Percentiles rank a stretch among this genome's conserved stretches.
Conservation (phyloP, 2,797 vertebrate species). For the Spinus pinus region DNA sequence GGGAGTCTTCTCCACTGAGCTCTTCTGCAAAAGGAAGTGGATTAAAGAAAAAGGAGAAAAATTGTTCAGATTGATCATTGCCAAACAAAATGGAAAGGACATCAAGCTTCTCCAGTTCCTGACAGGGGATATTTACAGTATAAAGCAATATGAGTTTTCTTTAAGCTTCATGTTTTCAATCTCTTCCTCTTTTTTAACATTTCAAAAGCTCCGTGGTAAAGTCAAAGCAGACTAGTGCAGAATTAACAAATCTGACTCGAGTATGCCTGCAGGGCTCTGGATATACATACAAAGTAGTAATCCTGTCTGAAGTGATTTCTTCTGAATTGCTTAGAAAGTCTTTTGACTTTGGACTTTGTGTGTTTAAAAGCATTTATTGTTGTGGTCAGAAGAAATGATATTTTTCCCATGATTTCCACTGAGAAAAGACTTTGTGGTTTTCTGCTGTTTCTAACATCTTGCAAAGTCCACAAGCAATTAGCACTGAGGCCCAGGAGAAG, state of each 20-base stretch:
- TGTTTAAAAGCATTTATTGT: slow-evolving; percentile 57
- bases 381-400: slow-evolving; percentile 33
- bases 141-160: not conserved
- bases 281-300: slow-evolving; percentile 42
- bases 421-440: slow-evolving; percentile 40
- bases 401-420: slow-evolving; percentile 50
- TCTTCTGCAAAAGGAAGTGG: not conserved
- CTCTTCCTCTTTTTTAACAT: not conserved
- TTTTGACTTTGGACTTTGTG: slow-evolving; percentile 16
- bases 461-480: slow-evolving; percentile 47
- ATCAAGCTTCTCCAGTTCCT: not conserved
- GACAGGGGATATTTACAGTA: not conserved
- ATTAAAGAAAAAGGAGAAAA: not conserved
- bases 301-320: slow-evolving; percentile 58
- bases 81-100: not conserved
- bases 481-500: slow-evolving; percentile 39
- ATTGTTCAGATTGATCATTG: not conserved
- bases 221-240: slow-evolving; percentile 36
- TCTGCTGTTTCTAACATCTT: not conserved
- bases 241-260: slow-evolving; percentile 21
- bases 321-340: slow-evolving; percentile 37
- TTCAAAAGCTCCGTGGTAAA: slow-evolving; percentile 7
- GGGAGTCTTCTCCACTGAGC: not conserved
- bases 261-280: slow-evolving; percentile 30
- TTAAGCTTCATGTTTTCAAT: slow-evolving; percentile 10